Base-by-base conservation (phyloP, 2,113 vertebrate species). In the Brachypteracias leptosomus region DNA sequence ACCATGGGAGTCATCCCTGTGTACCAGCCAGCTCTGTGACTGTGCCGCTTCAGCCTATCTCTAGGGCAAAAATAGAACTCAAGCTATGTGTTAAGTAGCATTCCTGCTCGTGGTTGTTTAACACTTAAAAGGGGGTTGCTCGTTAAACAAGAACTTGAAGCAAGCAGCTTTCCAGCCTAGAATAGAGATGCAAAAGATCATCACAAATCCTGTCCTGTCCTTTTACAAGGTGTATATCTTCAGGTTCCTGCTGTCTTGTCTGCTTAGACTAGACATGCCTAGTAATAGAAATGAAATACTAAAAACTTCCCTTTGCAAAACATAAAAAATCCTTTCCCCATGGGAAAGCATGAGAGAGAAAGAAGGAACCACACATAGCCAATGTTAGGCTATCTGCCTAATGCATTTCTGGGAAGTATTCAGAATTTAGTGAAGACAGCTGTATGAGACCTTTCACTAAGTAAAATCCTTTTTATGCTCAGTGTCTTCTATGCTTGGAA, bases 31-130 rank as follows among this genome's bases (percentile, higher is more conserved):
- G 42, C 80, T 91, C 49, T 5, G 0, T 38, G n/a, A 9, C 71
- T 49, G 4, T 33, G n/a, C 58, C 0, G 3, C 59, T 85, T 71
- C 54, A 83, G 81, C 63, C 51, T 87, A 57, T 75, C 71, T 52
- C 25, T 2, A 57, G 70, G 63, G 78, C 54, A 76, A 3, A 91
- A 80, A 26, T 28, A 55, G 75, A 88, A 51, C 18, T n/a, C 54
- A 20, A 91, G 25, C 21, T 63, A 1, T 21, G 22, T 46, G 9
- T 89, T 49, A 28, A 62, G 38, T 52, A 36, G 13, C 2, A 2
- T 85, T 84, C 51, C 61, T 80, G 47, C 63, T 77, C 52, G 79
- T 93, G 82, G 29, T 33, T 70, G 42, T 63, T 82, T 31, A 83
- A 49, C 71, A 54, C 72, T 62, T 71, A 20, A 70, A 70, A 65